Evolutionary conservation across 2,797 vertebrate species (phyloP).

Genomic region (Parauchenoglanis ngamensis): DNA sequence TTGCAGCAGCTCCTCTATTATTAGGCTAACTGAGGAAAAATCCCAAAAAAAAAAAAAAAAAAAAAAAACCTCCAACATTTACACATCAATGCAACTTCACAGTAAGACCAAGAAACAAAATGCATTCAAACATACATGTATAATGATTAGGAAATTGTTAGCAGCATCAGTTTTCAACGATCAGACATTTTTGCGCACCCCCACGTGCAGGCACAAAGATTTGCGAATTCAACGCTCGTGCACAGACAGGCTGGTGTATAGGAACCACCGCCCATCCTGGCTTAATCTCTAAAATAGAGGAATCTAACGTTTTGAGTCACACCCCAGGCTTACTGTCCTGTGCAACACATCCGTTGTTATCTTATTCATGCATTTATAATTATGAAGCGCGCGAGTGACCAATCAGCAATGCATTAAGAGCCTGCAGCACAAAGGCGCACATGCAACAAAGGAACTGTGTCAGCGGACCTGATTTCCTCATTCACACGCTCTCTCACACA

Average conservation of each 20-base stretch:
- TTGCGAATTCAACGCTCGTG: slow-evolving; percentile 37
- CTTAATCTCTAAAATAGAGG: slow-evolving; percentile 27
- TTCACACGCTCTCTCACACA: background rate
- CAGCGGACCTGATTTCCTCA: slow-evolving; percentile 18
- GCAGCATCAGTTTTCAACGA: background rate
- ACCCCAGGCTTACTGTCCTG: background rate
- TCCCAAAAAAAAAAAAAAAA: slow-evolving; percentile 24
- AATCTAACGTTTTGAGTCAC: slow-evolving; percentile 39
- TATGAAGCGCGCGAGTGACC: slow-evolving; percentile 16
- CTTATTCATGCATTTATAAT: background rate
- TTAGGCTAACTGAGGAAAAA: slow-evolving; percentile 55
- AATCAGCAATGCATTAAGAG: slow-evolving; percentile 42
- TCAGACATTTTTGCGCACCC: slow-evolving; percentile 33
- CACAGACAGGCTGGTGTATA: background rate
- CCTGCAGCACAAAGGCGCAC: slow-evolving; percentile 48
- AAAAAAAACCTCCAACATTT: slow-evolving; percentile 60
- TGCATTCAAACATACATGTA: background rate
- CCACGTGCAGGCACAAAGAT: slow-evolving; percentile 59
- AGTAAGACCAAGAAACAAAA: slow-evolving; percentile 5
- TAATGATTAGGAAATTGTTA: background rate
- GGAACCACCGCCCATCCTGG: slow-evolving; percentile 74
- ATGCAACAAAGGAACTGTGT: slow-evolving; percentile 65
- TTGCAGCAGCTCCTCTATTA: slow-evolving; percentile 51
- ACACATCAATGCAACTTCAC: slow-evolving; percentile 70
- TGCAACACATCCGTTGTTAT: background rate